A percentile compares a stretch with the other conserved stretches of the same genome.
Evolutionary conservation across 2,888 invertebrate species (phyloP).

Genomic region (Tetanocera ferruginea): DNA sequence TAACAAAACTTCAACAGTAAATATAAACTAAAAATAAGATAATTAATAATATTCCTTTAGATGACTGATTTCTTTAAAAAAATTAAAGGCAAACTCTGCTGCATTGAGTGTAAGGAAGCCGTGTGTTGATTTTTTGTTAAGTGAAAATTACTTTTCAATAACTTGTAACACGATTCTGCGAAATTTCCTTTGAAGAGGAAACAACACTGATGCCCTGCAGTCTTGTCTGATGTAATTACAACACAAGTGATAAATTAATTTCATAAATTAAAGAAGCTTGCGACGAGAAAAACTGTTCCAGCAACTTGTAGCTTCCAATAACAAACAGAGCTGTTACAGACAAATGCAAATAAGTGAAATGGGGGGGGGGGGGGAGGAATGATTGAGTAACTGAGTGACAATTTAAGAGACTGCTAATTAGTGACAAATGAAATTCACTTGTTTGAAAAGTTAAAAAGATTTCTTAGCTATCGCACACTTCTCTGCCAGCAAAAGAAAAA

Average conservation of each 20-base stretch:
- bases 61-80: too few relatives aligned
- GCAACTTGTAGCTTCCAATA: conserved; percentile 17
- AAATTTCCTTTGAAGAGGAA: too few relatives aligned
- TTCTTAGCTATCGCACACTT: background rate
- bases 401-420: conserved; percentile 8
- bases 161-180: too few relatives aligned
- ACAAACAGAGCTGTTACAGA: background rate
- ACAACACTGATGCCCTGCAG: background rate
- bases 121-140: too few relatives aligned
- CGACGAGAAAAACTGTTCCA: conserved; percentile 13
- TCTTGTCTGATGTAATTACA: conserved; percentile 31
- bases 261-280: conserved; percentile 15
- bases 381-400: background rate
- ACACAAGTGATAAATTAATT: conserved; percentile 30
- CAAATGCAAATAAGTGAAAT: background rate
- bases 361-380: background rate
- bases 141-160: too few relatives aligned
- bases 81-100: too few relatives aligned
- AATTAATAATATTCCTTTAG: too few relatives aligned
- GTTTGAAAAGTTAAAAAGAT: background rate
- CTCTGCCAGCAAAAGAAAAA: background rate
- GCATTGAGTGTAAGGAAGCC: too few relatives aligned
- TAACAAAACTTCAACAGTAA: too few relatives aligned
- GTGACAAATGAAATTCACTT: conserved; percentile 17
- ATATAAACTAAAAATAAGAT: too few relatives aligned